A percentile compares a stretch with the other conserved stretches of the same genome.
These are phyloP conservation scores for Lutjanus erythropterus DNA, from an alignment of 2,113 vertebrate genomes.

Conservation along the genomic window DNA sequence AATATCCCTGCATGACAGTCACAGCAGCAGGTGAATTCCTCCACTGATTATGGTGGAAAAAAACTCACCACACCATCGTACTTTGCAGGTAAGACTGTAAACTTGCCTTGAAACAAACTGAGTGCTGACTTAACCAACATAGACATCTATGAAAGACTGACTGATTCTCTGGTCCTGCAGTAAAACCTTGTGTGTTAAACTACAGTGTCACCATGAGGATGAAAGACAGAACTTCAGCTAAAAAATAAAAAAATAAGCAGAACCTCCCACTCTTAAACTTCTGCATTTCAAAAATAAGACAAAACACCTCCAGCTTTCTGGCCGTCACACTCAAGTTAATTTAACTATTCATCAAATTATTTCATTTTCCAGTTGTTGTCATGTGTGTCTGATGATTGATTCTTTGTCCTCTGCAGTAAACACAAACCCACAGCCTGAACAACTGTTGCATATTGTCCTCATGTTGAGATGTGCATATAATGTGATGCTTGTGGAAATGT, in stretches of 20 bases:
- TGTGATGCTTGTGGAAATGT: no score
- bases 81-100: no score
- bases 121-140: not conserved
- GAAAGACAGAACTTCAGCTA: slow-evolving; percentile 27
- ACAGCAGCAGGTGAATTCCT: not conserved
- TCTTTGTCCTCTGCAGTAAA: not conserved
- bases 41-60: no score
- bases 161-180: no score
- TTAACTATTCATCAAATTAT: not conserved
- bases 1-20: not conserved
- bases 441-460: no score
- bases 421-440: no score
- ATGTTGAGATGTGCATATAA: no score
- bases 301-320: not conserved
- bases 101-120: not conserved
- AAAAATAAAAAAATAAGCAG: no score
- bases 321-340: not conserved
- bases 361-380: not conserved
- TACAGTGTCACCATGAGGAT: slow-evolving; percentile 45
- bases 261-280: not conserved
- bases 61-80: no score
- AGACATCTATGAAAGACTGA: not conserved
- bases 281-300: not conserved
- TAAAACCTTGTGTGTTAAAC: not conserved
- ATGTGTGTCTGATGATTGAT: no score